Evolutionary conservation across 2,797 vertebrate species (phyloP), one percentile per base, ranked within the genome.

Genomic region (Malacoraja senta): DNA sequence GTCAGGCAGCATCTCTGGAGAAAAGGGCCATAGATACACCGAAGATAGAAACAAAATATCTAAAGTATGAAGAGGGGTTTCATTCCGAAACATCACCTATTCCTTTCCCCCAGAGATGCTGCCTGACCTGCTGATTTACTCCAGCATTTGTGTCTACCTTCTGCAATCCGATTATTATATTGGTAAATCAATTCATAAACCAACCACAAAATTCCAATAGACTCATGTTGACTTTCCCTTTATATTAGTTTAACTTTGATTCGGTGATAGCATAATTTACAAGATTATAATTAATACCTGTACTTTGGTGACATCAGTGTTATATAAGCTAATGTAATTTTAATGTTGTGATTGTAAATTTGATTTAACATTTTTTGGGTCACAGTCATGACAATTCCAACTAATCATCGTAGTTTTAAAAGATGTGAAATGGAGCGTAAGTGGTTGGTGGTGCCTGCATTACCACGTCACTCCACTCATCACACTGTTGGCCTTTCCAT

Each of bases 401-500:
- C 53, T 58, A 44, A 44, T 84, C 6, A 7, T 53, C 80, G 21
- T 24, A 81, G 24, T 81, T 21, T 81, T 53, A 1, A 38, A 81
- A 53, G 35, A 81, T 53, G 19, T 81, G 38, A 8, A 24, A 81
- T 26, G 26, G 9, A 84, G 44, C 26, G 81, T 26, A 29, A 58
- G 19, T 84, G 44, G 44, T 19, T 61, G 81, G 21, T 44, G 44
- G 81, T 44, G 26, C 19, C 38, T 58, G 53, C 10, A 58, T 21
- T 58, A 44, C 81, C 53, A 84, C 26, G 8, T 84, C 44, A 84
- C 10, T 80, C 29, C 58, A 72, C 95, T 95, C 95, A 96, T 96
- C 96, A 96, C 95, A 94, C 93, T 97, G 97, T 97, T 97, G 97
- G 95, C 94, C 96, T 96, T 96, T 96, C 97, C 97, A 97, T 96